A percentile compares a stretch with the other conserved stretches of the same genome.
These are phyloP conservation scores for Leguminivora glycinivorella DNA, from an alignment of 1,140 invertebrate species.

Conservation along the genomic window DNA sequence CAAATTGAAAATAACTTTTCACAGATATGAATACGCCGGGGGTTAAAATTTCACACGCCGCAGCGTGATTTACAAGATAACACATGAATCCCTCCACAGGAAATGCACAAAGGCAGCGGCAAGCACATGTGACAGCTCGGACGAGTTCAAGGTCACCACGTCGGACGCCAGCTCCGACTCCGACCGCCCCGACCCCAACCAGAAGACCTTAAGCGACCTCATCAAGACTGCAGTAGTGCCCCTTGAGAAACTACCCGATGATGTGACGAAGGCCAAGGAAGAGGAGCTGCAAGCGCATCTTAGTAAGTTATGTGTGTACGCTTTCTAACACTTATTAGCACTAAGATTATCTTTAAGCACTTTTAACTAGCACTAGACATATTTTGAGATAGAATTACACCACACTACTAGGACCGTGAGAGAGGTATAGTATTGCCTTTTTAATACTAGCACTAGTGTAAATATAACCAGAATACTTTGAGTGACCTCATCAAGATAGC, in stretches of 20 bases:
- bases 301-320: conserved; percentile 37
- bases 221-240: conserved; percentile 65
- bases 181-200: conserved; percentile 35
- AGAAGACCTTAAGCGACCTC: conserved; percentile 48
- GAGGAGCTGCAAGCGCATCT: conserved; percentile 55
- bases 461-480: too few species aligned
- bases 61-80: too few species aligned
- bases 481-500: conserved; percentile 55
- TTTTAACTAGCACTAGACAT: not conserved
- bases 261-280: conserved; percentile 59
- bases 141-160: conserved; percentile 71
- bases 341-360: too few species aligned
- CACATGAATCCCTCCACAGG: conserved; percentile 43
- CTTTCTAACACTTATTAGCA: conserved; percentile 16
- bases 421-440: too few species aligned
- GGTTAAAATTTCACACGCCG: too few species aligned
- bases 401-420: too few species aligned
- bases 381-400: too few species aligned
- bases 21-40: too few species aligned
- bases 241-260: conserved; percentile 65
- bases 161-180: conserved; percentile 59
- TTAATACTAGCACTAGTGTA: conserved; percentile 31
- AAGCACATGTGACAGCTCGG: conserved; percentile 79
- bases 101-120: conserved; percentile 77
- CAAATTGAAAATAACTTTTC: too few species aligned